These are phyloP conservation scores for Lottia gigantea DNA, from an alignment of 2,888 invertebrate genomes.

Conservation along the genomic window DNA sequence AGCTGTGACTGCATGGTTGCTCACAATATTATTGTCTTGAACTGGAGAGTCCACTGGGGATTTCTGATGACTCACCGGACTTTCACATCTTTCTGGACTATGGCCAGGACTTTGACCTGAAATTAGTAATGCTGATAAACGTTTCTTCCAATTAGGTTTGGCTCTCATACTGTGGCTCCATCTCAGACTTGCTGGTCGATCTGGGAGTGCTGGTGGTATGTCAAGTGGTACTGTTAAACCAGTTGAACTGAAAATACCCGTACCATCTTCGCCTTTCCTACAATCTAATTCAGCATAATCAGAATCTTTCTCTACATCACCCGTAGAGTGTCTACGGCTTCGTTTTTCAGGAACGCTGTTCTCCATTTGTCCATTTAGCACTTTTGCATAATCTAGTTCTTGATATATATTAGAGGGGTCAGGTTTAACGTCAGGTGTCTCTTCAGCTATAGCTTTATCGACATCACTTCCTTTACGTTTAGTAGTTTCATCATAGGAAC, in stretches of 20 bases:
- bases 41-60: too few relatives aligned
- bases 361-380: not conserved
- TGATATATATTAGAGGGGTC: conserved; percentile 15
- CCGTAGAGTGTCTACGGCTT: conserved; percentile 11
- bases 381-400: conserved; percentile 15
- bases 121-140: not conserved
- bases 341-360: conserved; percentile 27
- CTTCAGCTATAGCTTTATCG: conserved; percentile 15
- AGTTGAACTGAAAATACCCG: not conserved
- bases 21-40: too few relatives aligned
- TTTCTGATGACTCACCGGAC: not conserved
- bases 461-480: conserved; percentile 20
- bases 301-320: conserved; percentile 29
- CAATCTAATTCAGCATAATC: conserved; percentile 46
- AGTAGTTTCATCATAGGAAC: conserved; percentile 32
- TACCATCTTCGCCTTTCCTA: conserved; percentile 26
- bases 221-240: not conserved
- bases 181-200: conserved; percentile 11
- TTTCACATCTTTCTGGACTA: not conserved
- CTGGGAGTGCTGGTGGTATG: conserved; percentile 17
- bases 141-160: conserved; percentile 1
- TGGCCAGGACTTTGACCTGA: not conserved
- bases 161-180: not conserved
- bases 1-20: not conserved
- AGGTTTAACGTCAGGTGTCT: not conserved